Base-by-base conservation (phyloP, 2,113 vertebrate genomes). In the Tenrec ecaudatus region DNA sequence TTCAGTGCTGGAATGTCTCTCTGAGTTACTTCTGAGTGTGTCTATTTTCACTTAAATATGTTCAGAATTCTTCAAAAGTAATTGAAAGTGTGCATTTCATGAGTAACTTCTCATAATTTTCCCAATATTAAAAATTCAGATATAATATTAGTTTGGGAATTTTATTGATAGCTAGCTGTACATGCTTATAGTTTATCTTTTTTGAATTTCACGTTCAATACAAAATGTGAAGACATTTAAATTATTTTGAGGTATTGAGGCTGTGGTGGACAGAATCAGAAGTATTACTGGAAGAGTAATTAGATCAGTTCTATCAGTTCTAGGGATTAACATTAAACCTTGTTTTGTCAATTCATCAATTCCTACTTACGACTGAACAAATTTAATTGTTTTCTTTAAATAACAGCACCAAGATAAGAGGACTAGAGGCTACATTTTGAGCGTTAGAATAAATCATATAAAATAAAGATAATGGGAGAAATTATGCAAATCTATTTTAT, bases 311-410 rank as follows among this genome's bases (percentile, higher is more conserved):
- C 4, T 62, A 69, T 80, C 64, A 86, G 3, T 86, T 10, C 3
- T 62, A 60, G 16, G 31, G 33, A 91, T 76, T 92, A 86, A 43
- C 9, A 33, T 64, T 90, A 89, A 79, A 73, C 82, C 27, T 33
- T 77, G 0, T 38, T 82, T 93, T 77, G 23, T 40, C 87, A 89
- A 92, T 82, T 53, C 80, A 69, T 75, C 85, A 84, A 75, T 47
- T 20, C 20, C 17, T 60, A 40, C 36, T 78, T 95, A 64, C 7
- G 88, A 69, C 3, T 36, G 85, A 93, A 78, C 36, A 95, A 89
- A 73, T 81, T 11, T n/a, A 87, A 87, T 33, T 53, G 0, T 77
- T 93, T 82, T 25, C 58, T 93, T 96, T 95, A 88, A 79, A 91
- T 81, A 84, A 4, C 2, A 80, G 31, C 5, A 62, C 31, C 77